Percentiles rank a stretch among this genome's conserved stretches.
Evolutionary conservation across 1,140 invertebrate genomes (phyloP).

Genomic region (Zophobas atratus): DNA sequence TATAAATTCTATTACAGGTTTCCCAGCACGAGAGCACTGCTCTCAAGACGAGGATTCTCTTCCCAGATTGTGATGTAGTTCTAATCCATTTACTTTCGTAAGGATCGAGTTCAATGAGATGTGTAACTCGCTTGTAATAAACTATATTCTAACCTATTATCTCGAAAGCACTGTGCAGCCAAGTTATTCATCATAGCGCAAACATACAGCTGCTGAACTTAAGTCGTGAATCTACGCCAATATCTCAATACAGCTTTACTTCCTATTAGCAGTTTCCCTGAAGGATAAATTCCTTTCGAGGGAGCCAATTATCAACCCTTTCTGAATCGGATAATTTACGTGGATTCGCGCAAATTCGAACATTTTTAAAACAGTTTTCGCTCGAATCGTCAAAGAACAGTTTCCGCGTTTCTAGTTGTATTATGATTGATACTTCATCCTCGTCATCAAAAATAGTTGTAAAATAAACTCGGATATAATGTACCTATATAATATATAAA

Average conservation of each 20-base stretch:
- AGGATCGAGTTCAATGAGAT: conserved; percentile 9
- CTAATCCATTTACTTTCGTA: conserved; percentile 8
- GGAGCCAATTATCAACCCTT: conserved; percentile 30
- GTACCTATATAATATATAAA: too few species aligned
- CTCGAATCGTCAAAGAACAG: neutral
- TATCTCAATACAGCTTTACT: conserved; percentile 27
- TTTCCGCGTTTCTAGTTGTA: neutral
- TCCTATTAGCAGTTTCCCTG: conserved; percentile 30
- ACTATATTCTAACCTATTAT: conserved; percentile 26
- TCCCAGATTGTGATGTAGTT: neutral
- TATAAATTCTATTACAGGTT: too few species aligned
- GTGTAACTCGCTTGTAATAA: conserved; percentile 20
- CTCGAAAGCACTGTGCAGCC: conserved; percentile 5
- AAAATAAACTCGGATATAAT: neutral
- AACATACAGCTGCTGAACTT: neutral
- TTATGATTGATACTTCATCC: neutral
- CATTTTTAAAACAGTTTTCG: neutral
- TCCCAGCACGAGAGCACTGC: neutral
- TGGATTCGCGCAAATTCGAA: conserved; percentile 9
- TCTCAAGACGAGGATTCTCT: neutral
- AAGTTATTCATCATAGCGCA: conserved; percentile 8
- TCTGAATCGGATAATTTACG: conserved; percentile 23
- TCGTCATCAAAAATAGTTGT: neutral
- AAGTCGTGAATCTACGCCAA: neutral
- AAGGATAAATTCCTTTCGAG: conserved; percentile 24